Conservation (phyloP, 2,888 invertebrate genomes). For the Agrochola litura region DNA sequence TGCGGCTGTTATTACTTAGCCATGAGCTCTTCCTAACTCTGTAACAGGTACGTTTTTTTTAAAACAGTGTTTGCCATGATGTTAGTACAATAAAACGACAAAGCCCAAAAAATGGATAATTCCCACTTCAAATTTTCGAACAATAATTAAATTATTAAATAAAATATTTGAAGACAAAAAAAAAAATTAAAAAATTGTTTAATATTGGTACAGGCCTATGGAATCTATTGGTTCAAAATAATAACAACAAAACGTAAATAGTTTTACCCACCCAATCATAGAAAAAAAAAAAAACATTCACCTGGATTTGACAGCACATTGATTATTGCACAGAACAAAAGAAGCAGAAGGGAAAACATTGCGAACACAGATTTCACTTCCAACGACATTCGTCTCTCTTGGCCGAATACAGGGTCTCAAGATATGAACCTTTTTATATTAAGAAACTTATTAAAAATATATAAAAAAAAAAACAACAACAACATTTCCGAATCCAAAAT, state of each 20-base stretch:
- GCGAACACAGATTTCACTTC: slow-evolving; percentile 14
- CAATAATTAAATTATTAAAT: not conserved
- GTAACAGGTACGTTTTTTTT: not conserved
- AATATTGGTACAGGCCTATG: too few relatives aligned
- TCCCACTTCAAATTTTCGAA: not conserved
- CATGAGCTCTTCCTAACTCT: too few relatives aligned
- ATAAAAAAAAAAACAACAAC: not conserved
- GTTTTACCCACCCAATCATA: not conserved
- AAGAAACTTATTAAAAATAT: not conserved
- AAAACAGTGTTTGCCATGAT: not conserved
- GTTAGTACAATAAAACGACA: not conserved
- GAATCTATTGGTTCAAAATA: not conserved
- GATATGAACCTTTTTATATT: slow-evolving; percentile 40
- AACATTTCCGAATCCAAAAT: not conserved
- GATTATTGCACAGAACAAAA: slow-evolving; percentile 40
- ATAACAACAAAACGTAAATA: not conserved
- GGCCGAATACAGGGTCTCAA: slow-evolving; percentile 28
- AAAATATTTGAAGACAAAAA: not conserved
- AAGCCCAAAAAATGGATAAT: not conserved
- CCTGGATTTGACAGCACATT: slow-evolving; percentile 54
- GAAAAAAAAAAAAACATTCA: slow-evolving; percentile 25
- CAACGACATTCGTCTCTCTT: slow-evolving; percentile 11
- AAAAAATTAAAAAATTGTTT: not conserved
- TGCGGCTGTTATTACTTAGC: too few relatives aligned
- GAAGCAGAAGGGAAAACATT: slow-evolving; percentile 48